Evolutionary conservation across 1,140 invertebrate genomes (phyloP), one percentile per base, ranked within the genome.

Genomic region (Drosophila teissieri): DNA sequence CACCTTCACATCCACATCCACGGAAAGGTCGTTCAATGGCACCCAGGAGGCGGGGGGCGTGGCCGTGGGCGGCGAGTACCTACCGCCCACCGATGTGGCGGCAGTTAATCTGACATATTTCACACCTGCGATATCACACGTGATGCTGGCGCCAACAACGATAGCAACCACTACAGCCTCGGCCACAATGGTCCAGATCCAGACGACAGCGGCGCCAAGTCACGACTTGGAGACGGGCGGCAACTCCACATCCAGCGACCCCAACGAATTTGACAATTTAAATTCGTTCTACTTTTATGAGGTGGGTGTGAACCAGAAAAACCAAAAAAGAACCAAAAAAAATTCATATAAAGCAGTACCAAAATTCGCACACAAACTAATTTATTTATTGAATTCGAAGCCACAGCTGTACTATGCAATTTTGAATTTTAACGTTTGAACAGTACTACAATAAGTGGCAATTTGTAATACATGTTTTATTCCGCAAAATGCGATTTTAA

Each of bases 231-330:
- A 73, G 55, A 58, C 57, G 24, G 53, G 55, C 42, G 52, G 55
- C 60, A 86, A 83, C 48, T 51, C 72, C 19, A 65, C 76, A 17
- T 19, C 53, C 34, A 55, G 55, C 5, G 64, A 83, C 68, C 56
- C 70, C 12, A 76, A 57, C 40, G 84, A 88, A 49, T 42, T 86
- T 58, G 88, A 91, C 65, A 88, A 91, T 70, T 69, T 91, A 46
- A 91, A 91, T 74, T 90, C 89, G 27, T 91, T 91, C 64, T 91
- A 88, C 73, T 91, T 91, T 69, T 91, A 89, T 60, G 83, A 91
- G 88, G 88, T 91, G 67, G 34, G 83, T 82, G 31, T 11, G 8
- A 19, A 39, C 3, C 37, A 39, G 0, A 12, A 19, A 56, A n/a
- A 19, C 19, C 19, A 19, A 54, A 37, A 45, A 39, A 36, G n/a